phyloP scores from a whole-genome alignment of 2,797 vertebrate species.

The Acanthurus tractus region DNA sequence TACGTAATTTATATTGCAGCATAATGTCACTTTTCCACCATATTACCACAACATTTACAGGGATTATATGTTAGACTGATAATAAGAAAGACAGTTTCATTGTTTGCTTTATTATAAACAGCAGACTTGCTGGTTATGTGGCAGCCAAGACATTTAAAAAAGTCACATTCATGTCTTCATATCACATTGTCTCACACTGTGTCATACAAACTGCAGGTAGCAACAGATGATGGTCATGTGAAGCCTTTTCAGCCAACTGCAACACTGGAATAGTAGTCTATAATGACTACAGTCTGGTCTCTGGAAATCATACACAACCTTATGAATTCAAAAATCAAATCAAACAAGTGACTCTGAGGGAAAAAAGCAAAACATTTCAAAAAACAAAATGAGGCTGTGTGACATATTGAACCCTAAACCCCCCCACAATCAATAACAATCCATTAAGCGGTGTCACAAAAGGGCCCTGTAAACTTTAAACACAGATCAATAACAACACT shows the following conservation, averaged over 20 bases:
- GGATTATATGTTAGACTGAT: neutral
- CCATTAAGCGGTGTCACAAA: constrained; percentile 24
- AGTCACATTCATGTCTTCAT: constrained; percentile 65
- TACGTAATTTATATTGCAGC: neutral
- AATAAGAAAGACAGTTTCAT: neutral
- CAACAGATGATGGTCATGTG: constrained; percentile 32
- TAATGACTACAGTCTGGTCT: constrained; percentile 36
- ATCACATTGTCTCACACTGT: constrained; percentile 34
- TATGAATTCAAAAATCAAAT: constrained; percentile 10
- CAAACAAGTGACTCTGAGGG: constrained; percentile 16
- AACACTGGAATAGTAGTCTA: constrained; percentile 59
- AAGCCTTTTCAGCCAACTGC: constrained; percentile 28
- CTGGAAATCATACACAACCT: constrained; percentile 20
- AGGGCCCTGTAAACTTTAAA: constrained; percentile 61
- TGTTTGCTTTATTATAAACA: constrained; percentile 71
- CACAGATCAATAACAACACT: constrained; percentile 64
- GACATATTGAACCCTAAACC: neutral
- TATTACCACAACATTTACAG: neutral
- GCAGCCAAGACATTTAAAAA: constrained; percentile 36
- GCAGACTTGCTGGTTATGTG: constrained; percentile 17
- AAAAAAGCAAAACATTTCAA: neutral
- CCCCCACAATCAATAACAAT: constrained; percentile 29
- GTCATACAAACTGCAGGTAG: constrained; percentile 26
- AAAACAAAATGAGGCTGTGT: constrained; percentile 2
- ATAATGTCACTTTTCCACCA: too few species aligned